Base-by-base conservation (phyloP, 2,797 vertebrate species). In the Spheniscus humboldti region DNA sequence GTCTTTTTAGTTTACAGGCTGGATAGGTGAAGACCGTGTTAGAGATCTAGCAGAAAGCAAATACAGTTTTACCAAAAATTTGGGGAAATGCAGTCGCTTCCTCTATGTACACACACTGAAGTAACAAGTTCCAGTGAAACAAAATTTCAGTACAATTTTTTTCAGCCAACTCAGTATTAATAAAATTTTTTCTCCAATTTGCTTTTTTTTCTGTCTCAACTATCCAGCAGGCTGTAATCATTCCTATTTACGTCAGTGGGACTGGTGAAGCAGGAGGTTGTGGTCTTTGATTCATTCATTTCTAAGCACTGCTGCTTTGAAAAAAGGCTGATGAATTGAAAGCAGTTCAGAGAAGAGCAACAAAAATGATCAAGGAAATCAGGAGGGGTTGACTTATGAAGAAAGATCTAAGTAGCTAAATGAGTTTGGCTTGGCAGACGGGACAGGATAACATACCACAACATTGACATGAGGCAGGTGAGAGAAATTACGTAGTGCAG, bases 271-370 rank as follows among this genome's bases (percentile, higher is more conserved):
- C 18, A 55, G 39, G 55, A 45, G 18, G 35, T 47, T 86, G 35
- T 71, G 17, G 41, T 73, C 57, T 71, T 85, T 48, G 10, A 9
- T 88, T 81, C 30, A 56, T 85, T 75, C 28, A 71, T 71, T 95
- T 92, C 73, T 81, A 79, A 86, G 45, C 37, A 78, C 22, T 1
- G 13, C 11, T 41, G 7, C 60, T 94, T 93, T 78, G 37, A 76
- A 79, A 88, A 78, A 68, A 86, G n/a, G 7, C 15, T 91, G 60
- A 94, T 85, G 91, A 96, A 96, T 76, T 93, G 74, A 87, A 95
- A 45, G n/a, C 13, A 45, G 15, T 73, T 85, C 84, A 73, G 41
- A 76, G 88, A 93, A 94, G 84, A 94, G 55, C 63, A 90, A 60
- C 47, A 79, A 72, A 92, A 96, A 79, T 37, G 67, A 94, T 80